Percentiles rank a stretch among this genome's conserved stretches.
Evolutionary conservation across 2,888 invertebrate species (phyloP).

Genomic region (Lithophane ornitopus): DNA sequence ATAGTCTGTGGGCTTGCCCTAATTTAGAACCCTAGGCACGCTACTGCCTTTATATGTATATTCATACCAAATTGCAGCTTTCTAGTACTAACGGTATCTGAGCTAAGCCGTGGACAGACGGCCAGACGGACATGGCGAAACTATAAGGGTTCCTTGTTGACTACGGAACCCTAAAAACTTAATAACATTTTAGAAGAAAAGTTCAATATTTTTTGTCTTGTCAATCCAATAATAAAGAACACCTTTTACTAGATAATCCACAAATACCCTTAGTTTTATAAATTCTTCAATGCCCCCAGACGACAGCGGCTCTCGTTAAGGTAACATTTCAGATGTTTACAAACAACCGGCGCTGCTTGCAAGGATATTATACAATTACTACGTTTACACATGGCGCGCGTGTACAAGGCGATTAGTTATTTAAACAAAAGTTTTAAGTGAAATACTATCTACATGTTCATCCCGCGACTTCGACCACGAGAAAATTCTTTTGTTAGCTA

Average conservation of each 20-base stretch:
- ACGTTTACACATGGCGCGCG: slow-evolving; percentile 9
- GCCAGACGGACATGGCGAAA: no score
- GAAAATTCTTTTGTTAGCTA: no score
- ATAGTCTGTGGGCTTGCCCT: no score
- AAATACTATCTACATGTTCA: not conserved
- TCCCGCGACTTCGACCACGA: no score
- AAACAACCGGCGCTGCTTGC: not conserved
- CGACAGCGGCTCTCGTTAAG: slow-evolving; percentile 11
- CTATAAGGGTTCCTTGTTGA: no score
- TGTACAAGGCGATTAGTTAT: slow-evolving; percentile 7
- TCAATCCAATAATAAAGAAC: not conserved
- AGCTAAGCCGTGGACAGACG: no score
- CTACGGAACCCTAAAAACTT: no score
- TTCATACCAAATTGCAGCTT: no score
- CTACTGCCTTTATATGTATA: no score
- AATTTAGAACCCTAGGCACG: no score
- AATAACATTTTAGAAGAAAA: not conserved
- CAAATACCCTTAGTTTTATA: slow-evolving; percentile 4
- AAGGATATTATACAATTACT: not conserved
- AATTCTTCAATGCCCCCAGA: slow-evolving; percentile 5
- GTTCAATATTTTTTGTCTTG: no score
- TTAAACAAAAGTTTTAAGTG: slow-evolving; percentile 8
- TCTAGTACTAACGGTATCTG: no score
- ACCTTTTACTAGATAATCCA: not conserved
- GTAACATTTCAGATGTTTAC: slow-evolving; percentile 19